A percentile compares a stretch with the other conserved stretches of the same genome.
phyloP scores from a whole-genome alignment of 2,113 vertebrate genomes.

The Thamnaconus septentrionalis region DNA sequence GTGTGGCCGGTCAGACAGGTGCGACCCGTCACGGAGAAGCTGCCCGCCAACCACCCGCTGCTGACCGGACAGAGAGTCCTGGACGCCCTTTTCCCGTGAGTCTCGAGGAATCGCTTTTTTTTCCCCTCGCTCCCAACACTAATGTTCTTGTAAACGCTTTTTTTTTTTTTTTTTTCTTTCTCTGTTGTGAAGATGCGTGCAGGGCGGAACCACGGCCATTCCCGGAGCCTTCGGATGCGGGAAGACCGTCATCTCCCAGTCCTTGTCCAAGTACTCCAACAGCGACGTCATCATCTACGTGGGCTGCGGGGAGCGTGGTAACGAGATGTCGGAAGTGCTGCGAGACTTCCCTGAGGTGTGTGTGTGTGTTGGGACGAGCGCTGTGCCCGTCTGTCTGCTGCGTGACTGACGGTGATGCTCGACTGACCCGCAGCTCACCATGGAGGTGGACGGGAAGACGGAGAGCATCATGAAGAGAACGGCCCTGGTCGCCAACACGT shows the following conservation, averaged over 20 bases:
- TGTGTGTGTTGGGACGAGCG: background rate
- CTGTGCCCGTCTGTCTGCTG: background rate
- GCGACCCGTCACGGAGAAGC: slow-evolving; percentile 94
- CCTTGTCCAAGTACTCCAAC: slow-evolving; percentile 97
- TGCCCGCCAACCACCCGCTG: slow-evolving; percentile 92
- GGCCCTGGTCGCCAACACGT: slow-evolving; percentile 96
- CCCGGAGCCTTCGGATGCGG: slow-evolving; percentile 97
- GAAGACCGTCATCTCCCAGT: slow-evolving; percentile 98
- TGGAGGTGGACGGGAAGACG: slow-evolving; percentile 94
- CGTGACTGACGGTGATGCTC: slow-evolving; percentile 30
- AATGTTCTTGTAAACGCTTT: background rate
- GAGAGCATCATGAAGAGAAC: slow-evolving; percentile 99
- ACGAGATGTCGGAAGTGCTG: slow-evolving; percentile 99
- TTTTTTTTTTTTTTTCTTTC: slow-evolving; percentile 4
- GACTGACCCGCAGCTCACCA: slow-evolving; percentile 84
- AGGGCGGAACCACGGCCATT: slow-evolving; percentile 96
- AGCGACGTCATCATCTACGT: slow-evolving; percentile 98
- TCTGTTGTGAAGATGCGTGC: slow-evolving; percentile 84
- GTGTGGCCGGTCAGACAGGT: slow-evolving; percentile 96
- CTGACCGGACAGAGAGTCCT: slow-evolving; percentile 94
- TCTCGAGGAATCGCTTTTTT: background rate
- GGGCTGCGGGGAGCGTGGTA: slow-evolving; percentile 95
- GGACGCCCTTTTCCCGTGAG: slow-evolving; percentile 97
- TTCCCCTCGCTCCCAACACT: background rate
- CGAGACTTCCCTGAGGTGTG: slow-evolving; percentile 96